Base-by-base conservation (phyloP, 2,888 invertebrate species). In the Nomada hirtipes region DNA sequence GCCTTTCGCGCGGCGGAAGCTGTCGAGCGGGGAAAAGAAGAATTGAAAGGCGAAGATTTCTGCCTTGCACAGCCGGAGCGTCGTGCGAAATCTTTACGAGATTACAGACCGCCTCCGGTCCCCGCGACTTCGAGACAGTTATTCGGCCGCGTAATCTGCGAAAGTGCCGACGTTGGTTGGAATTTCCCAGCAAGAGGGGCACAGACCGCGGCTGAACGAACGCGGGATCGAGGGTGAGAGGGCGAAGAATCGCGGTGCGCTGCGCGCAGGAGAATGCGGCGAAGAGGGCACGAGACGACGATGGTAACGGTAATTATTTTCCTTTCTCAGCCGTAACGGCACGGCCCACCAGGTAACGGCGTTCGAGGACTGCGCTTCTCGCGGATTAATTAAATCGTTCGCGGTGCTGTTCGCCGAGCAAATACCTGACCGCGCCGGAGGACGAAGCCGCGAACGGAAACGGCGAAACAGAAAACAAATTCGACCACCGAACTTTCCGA, bases 381-480 rank as follows among this genome's bases (percentile, higher is more conserved):
- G 86, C 87, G 91, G 89, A 90, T 90, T 91, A 90, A 90, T 90
- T 90, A 90, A 91, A 91, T 90, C 89, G 90, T 90, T 89, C 85
- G 84, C 85, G 76, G 72, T 79, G 88, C 82, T 7, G 82, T 84
- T 85, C 85, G 72, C 75, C 89, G 90, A 89, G 89, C 90, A 91
- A 91, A 91, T 91, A 91, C 82, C 86, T 85, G 83, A 73, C 68
- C 77, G 71, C 73, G 53, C 65, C 57, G 57, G 69, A 72, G 68
- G 74, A 67, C 64, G 76, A 50, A 55, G 29, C 63, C 59, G 67
- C 61, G 76, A 68, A 64, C 76, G 44, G 50, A 60, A 67, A 60
- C 79, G 65, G 64, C 55, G 47, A 79, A 59, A 76, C 53, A 65
- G 64, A 76, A 71, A 76, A 74, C 55, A 61, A 73, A 82, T 67